These are phyloP conservation scores for Hermetia illucens DNA, from an alignment of 1,140 invertebrate genomes.

Conservation along the genomic window DNA sequence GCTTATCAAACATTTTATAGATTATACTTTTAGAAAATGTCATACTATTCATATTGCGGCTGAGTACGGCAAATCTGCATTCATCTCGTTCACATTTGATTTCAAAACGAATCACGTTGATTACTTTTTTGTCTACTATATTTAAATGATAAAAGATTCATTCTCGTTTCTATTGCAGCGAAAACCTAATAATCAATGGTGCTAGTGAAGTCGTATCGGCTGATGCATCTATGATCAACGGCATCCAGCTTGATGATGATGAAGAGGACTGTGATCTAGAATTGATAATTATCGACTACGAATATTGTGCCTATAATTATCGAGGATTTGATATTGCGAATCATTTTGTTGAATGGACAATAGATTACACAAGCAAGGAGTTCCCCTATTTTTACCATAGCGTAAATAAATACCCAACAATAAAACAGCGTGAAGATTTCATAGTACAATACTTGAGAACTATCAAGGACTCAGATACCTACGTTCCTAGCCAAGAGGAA, in stretches of 20 bases:
- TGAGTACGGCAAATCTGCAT: too few species aligned
- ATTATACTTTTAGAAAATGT: too few species aligned
- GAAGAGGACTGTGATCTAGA: constrained; percentile 42
- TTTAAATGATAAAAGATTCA: too few species aligned
- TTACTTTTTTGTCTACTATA: too few species aligned
- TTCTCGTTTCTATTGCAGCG: too few species aligned
- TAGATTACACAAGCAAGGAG: constrained; percentile 68
- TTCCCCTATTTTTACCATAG: constrained; percentile 65
- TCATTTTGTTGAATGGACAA: constrained; percentile 91
- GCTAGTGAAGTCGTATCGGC: constrained; percentile 16
- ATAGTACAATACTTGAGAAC: constrained; percentile 21
- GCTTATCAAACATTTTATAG: too few species aligned
- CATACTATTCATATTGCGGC: too few species aligned
- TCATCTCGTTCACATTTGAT: too few species aligned
- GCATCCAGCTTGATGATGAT: too few species aligned
- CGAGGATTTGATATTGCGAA: constrained; percentile 91
- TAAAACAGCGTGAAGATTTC: constrained; percentile 50
- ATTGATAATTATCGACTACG: constrained; percentile 78
- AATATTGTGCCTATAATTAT: constrained; percentile 90
- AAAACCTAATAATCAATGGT: constrained; percentile 7
- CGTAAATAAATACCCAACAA: constrained; percentile 51
- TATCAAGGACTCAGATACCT: constrained; percentile 12
- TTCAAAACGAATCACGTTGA: too few species aligned
- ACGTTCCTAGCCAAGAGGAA: constrained; percentile 16
- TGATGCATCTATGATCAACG: constrained; percentile 19